Conservation (phyloP, 1,140 invertebrate species). For the Parasteatoda tepidariorum region DNA sequence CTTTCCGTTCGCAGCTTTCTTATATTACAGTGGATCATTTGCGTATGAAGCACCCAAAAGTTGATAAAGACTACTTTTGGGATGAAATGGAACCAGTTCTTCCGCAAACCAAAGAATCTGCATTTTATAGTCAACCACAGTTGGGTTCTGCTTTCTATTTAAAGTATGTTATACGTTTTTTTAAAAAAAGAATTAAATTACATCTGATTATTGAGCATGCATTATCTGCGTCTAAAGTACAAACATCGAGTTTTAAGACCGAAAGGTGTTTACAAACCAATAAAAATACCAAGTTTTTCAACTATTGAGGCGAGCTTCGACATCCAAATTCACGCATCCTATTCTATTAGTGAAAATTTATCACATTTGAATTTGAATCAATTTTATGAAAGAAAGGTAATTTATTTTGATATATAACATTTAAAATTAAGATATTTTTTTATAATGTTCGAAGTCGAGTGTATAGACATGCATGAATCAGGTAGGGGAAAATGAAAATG, state of each 20-base stretch:
- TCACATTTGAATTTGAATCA: no score
- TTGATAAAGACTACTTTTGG: conserved; percentile 68
- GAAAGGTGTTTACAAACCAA: neutral
- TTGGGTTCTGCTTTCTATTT: conserved; percentile 63
- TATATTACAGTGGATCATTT: conserved; percentile 60
- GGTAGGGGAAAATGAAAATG: no score
- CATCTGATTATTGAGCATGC: neutral
- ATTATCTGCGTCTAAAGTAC: neutral
- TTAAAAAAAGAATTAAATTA: neutral
- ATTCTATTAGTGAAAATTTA: no score
- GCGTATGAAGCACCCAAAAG: conserved; percentile 57
- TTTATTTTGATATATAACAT: no score
- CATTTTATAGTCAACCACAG: conserved; percentile 59
- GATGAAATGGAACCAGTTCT: conserved; percentile 67
- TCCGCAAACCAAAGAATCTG: conserved; percentile 65
- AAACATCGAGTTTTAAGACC: no score
- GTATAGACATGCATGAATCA: no score
- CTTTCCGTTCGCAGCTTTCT: conserved; percentile 12
- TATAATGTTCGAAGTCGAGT: no score
- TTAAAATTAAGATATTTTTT: no score
- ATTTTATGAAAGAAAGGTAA: no score
- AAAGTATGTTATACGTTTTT: conserved; percentile 20
- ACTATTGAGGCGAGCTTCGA: neutral
- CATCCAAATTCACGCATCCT: no score
- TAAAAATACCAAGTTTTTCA: neutral